Conservation (phyloP, 1,140 invertebrate species). For the Choristoneura fumiferana region DNA sequence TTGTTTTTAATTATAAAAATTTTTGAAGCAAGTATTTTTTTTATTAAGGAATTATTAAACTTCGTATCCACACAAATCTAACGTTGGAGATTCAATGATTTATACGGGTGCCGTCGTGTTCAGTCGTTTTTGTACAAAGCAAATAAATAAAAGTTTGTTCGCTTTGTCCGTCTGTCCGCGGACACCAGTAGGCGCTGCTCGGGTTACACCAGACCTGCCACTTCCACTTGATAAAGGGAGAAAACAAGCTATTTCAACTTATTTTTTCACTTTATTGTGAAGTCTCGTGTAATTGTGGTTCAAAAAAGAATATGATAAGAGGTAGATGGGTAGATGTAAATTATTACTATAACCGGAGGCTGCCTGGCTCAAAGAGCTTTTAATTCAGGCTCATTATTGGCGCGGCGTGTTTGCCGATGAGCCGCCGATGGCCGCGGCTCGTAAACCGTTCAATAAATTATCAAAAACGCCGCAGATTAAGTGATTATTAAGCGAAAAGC, state of each 20-base stretch:
- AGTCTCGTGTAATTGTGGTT: neutral
- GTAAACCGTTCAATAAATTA: constrained; percentile 41
- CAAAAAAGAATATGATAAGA: neutral
- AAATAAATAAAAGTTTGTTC: constrained; percentile 8
- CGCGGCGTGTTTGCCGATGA: constrained; percentile 37
- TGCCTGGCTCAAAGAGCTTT: constrained; percentile 26
- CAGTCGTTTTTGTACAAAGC: constrained; percentile 11
- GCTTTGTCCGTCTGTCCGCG: constrained; percentile 3
- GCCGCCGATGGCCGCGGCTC: constrained; percentile 23
- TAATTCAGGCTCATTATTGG: constrained; percentile 39
- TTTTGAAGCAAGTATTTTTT: too few species aligned
- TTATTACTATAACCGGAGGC: constrained; percentile 20
- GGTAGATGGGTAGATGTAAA: constrained; percentile 11
- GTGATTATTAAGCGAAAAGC: constrained; percentile 54
- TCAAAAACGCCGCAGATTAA: constrained; percentile 45
- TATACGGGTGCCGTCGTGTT: constrained; percentile 10
- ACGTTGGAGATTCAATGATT: constrained; percentile 10
- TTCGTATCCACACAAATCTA: neutral
- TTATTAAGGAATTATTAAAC: too few species aligned
- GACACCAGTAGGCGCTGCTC: constrained; percentile 1
- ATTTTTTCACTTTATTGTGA: neutral
- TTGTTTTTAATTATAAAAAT: too few species aligned
- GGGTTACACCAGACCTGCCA: neutral
- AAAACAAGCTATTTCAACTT: neutral
- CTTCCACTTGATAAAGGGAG: neutral